Percentiles rank a stretch among this genome's conserved stretches.
Evolutionary conservation across 2,888 invertebrate genomes (phyloP).

Genomic region (Chesias legatella): DNA sequence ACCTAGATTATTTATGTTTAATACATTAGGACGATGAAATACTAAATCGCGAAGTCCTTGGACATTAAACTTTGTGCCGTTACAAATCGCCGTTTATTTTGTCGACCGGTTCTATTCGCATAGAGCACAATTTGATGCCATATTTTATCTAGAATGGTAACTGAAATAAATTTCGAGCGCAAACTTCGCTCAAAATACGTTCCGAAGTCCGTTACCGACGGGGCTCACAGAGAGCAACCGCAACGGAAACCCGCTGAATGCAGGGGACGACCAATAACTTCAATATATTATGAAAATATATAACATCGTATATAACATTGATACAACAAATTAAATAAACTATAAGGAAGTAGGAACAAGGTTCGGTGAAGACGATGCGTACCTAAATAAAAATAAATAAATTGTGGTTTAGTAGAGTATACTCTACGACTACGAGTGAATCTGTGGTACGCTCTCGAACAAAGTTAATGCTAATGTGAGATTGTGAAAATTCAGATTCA

Average conservation of each 20-base stretch:
- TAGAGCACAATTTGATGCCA: constrained; percentile 1
- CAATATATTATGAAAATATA: constrained; percentile 13
- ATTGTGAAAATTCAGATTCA: too few species aligned
- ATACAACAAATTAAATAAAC: constrained; percentile 23
- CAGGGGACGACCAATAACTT: not conserved
- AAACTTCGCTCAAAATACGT: too few species aligned
- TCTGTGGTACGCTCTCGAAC: too few species aligned
- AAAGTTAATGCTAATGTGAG: too few species aligned
- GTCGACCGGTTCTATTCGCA: constrained; percentile 19
- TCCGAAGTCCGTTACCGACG: too few species aligned
- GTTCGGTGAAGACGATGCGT: constrained; percentile 22
- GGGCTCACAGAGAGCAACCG: too few species aligned
- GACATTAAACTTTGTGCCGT: constrained; percentile 40
- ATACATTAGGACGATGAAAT: constrained; percentile 28
- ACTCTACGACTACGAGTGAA: too few species aligned
- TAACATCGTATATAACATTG: constrained; percentile 19
- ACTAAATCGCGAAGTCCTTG: constrained; percentile 37
- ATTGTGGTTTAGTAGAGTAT: too few species aligned
- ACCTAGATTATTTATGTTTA: constrained; percentile 27
- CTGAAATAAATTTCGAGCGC: too few species aligned
- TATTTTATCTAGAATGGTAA: constrained; percentile 1
- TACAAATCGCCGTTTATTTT: constrained; percentile 29
- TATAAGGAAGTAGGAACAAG: constrained; percentile 28
- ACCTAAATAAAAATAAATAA: not conserved
- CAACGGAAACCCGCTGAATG: too few species aligned